A percentile compares a stretch with the other conserved stretches of the same genome.
These are phyloP conservation scores for Scolanthus callimorphus DNA, from an alignment of 92 coral and sea anemone genomes.

Conservation along the genomic window DNA sequence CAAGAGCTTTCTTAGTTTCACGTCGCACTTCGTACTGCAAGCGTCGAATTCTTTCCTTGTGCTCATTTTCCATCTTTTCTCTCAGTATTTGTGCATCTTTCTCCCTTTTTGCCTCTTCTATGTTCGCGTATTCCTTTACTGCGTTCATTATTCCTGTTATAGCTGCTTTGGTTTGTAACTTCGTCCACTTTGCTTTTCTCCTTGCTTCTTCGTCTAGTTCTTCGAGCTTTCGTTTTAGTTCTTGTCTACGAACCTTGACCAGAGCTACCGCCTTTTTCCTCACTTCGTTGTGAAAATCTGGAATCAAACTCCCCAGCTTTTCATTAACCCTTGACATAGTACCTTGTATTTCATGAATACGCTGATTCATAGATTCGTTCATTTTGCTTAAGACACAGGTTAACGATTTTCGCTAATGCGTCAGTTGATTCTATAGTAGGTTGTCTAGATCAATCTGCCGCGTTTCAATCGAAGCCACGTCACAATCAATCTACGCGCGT, in stretches of 20 bases:
- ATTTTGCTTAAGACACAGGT: too few relatives aligned
- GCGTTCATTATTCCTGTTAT: background rate
- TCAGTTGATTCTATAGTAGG: too few relatives aligned
- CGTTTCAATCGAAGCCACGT: too few relatives aligned
- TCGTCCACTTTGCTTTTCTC: conserved; percentile 4
- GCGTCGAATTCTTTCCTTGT: too few relatives aligned
- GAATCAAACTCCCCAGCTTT: background rate
- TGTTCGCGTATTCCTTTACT: background rate
- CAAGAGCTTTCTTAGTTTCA: background rate
- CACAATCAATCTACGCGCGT: too few relatives aligned
- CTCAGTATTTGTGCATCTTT: conserved; percentile 11
- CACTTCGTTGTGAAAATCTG: background rate
- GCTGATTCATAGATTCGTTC: background rate
- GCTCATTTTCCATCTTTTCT: conserved; percentile 16
- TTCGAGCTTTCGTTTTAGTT: conserved; percentile 1
- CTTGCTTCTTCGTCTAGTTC: conserved; percentile 6
- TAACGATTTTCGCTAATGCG: too few relatives aligned
- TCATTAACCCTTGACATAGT: background rate
- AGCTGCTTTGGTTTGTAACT: background rate
- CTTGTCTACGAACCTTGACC: background rate
- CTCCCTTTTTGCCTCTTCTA: conserved; percentile 7
- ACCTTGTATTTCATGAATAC: background rate
- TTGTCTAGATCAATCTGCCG: too few relatives aligned
- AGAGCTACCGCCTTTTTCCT: background rate
- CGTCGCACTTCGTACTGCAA: too few relatives aligned